These are phyloP conservation scores for Aradophagus sp. DNA, from an alignment of 1,140 invertebrate species.

Conservation along the genomic window DNA sequence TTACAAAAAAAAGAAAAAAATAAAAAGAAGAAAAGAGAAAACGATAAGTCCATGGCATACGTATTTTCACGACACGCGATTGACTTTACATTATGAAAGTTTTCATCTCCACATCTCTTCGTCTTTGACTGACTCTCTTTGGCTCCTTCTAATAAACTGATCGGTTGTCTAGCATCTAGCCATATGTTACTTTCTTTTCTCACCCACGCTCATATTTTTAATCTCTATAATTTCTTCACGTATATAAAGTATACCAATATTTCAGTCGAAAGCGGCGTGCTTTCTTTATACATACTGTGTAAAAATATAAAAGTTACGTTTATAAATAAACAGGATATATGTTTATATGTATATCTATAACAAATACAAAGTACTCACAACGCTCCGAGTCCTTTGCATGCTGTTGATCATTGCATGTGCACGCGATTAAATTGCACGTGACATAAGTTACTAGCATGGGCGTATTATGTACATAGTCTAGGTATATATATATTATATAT, in stretches of 20 bases:
- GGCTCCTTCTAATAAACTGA: constrained; percentile 21
- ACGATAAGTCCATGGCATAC: constrained; percentile 31
- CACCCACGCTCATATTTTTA: constrained; percentile 38
- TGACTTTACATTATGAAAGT: constrained; percentile 36
- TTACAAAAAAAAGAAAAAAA: too few species aligned
- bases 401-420: constrained; percentile 45
- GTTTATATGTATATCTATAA: constrained; percentile 2
- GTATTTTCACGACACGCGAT: constrained; percentile 45
- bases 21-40: too few species aligned
- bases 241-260: constrained; percentile 22
- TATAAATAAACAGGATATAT: too few species aligned
- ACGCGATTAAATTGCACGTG: constrained; percentile 48
- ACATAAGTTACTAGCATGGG: constrained; percentile 49
- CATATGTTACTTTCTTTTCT: constrained; percentile 35
- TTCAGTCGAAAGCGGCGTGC: too few species aligned
- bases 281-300: too few species aligned
- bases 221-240: constrained; percentile 39
- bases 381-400: constrained; percentile 59
- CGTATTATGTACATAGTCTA: constrained; percentile 52
- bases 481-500: constrained; percentile 28
- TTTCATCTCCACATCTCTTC: constrained; percentile 37
- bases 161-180: constrained; percentile 29
- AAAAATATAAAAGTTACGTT: too few species aligned
- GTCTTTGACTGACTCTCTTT: constrained; percentile 45
- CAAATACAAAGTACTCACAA: constrained; percentile 48